A percentile compares a stretch with the other conserved stretches of the same genome.
Conservation (phyloP, 2,888 invertebrate genomes). For the Andrena chrysosceles region DNA sequence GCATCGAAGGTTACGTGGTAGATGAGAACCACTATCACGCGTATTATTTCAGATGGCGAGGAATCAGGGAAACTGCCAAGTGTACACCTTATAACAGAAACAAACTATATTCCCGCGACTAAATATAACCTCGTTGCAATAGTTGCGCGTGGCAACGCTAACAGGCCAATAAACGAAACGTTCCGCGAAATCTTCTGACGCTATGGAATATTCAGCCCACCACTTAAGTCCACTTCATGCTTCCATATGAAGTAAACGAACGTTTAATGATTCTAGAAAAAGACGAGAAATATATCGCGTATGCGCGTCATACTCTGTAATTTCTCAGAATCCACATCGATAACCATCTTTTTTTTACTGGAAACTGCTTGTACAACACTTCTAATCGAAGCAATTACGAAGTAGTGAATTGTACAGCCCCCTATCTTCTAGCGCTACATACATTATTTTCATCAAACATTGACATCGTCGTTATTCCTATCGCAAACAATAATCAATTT, state of each 20-base stretch:
- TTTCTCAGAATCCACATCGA: not conserved
- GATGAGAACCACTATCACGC: not conserved
- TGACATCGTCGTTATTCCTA: not conserved
- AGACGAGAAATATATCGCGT: not conserved
- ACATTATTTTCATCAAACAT: not conserved
- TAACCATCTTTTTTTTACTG: not conserved
- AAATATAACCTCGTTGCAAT: slow-evolving; percentile 58
- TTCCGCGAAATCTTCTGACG: slow-evolving; percentile 16
- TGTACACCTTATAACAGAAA: slow-evolving; percentile 38
- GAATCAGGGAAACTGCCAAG: slow-evolving; percentile 49
- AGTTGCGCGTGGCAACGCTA: slow-evolving; percentile 21
- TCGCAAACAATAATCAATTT: not conserved
- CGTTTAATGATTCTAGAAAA: not conserved
- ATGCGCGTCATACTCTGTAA: not conserved
- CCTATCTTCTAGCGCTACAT: not conserved
- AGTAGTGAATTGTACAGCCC: not conserved
- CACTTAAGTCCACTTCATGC: too few relatives aligned
- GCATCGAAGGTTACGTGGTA: not conserved
- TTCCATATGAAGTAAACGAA: not conserved
- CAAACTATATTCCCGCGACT: slow-evolving; percentile 45
- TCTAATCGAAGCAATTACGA: not conserved
- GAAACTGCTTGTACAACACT: not conserved
- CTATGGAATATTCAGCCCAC: slow-evolving; percentile 9
- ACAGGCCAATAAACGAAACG: slow-evolving; percentile 41
- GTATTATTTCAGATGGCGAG: slow-evolving; percentile 62